Base-by-base conservation (phyloP, 2,113 vertebrate genomes). In the Pangasianodon gigas region DNA sequence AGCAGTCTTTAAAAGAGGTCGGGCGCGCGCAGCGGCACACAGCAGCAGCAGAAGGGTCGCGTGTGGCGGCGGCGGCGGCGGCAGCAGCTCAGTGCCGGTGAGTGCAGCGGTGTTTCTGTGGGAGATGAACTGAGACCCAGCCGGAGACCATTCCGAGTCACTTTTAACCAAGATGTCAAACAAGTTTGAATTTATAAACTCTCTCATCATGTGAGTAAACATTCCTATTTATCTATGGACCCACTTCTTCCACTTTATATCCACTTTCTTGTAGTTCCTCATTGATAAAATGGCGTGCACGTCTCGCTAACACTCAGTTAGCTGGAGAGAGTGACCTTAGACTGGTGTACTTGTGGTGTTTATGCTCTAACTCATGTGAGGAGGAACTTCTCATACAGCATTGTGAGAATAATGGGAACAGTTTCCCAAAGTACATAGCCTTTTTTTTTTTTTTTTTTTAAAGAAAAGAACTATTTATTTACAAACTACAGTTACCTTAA, bases 141-240 rank as follows among this genome's bases (percentile, higher is more conserved):
- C 77, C 11, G 4, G 75, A 21, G 18, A 52, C 24, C 18, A 16
- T 51, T 24, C 3, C 1, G 18, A 11, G 81, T 41, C 54, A 5
- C 11, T 37, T 24, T 0, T 10, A 46, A 41, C 80, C n/a, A 2
- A n/a, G 29, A 81, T 32, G 29, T 9, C 9, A 7, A 54, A 56
- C 80, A 83, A 60, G 19, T 6, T 44, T 44, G 1, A 84, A 41
- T 44, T 60, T 6, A 6, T 58, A 6, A 60, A 44, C 21, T 84
- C 9, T 14, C 19, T 84, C 26, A 84, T 26, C 54, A 84, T 84
- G 82, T 84, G 21, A 84, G 82, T 84, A 84, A 60, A 60, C 37
- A 41, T 60, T 81, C 4, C 1, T 26, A 13, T 44, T 60, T 44
- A 41, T 58, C 54, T 13, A 0, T 41, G n/a, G 18, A 41, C 1